Percentiles rank a stretch among this genome's conserved stretches.
Evolutionary conservation across 2,113 vertebrate species (phyloP).

Genomic region (Oophaga pumilio): DNA sequence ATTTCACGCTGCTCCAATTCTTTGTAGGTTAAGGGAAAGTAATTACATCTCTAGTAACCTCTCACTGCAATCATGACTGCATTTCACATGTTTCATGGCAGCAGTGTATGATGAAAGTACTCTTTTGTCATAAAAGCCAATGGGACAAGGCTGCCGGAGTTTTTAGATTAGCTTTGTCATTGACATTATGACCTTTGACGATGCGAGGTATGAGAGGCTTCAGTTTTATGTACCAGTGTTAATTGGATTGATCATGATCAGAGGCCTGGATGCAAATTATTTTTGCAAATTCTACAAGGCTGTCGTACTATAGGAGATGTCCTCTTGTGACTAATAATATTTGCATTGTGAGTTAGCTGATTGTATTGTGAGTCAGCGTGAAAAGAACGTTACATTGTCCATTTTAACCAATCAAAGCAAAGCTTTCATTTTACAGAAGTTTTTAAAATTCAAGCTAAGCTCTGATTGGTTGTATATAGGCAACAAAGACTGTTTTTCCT

Average conservation of each 20-base stretch:
- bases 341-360: too few relatives aligned
- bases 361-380: too few relatives aligned
- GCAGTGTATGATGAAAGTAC: background rate
- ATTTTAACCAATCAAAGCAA: too few relatives aligned
- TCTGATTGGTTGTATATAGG: too few relatives aligned
- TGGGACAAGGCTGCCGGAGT: background rate
- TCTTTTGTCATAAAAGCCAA: background rate
- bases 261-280: background rate
- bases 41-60: background rate
- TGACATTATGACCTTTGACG: background rate
- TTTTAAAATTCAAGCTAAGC: too few relatives aligned
- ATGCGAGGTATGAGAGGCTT: background rate
- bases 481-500: too few relatives aligned
- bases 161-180: background rate
- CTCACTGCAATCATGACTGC: background rate
- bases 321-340: too few relatives aligned
- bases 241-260: background rate
- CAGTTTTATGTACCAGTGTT: background rate
- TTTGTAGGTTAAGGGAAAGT: conserved; percentile 12
- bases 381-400: too few relatives aligned
- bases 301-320: too few relatives aligned
- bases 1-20: background rate
- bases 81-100: background rate
- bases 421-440: too few relatives aligned
- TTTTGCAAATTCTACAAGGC: too few relatives aligned